Evolutionary conservation across 2,888 invertebrate species (phyloP).

Genomic region (Luperina nickerlii): DNA sequence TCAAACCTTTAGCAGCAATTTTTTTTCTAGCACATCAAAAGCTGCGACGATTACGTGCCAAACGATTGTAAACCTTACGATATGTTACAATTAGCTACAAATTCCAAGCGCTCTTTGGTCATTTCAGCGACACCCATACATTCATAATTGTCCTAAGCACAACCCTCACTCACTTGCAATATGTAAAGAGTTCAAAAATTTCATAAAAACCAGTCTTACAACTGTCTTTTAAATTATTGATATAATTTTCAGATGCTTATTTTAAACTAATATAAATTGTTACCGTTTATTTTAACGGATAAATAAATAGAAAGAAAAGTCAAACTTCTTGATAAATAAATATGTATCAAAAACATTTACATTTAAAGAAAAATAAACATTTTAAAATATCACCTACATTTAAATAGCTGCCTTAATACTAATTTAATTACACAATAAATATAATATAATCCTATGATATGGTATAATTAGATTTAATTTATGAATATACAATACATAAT

Average conservation of each 20-base stretch:
- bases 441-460: slow-evolving; percentile 69
- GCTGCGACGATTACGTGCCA: slow-evolving; percentile 54
- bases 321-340: slow-evolving; percentile 3
- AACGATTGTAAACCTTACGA: slow-evolving; percentile 69
- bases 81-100: slow-evolving; percentile 77
- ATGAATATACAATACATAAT: slow-evolving; percentile 46
- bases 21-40: slow-evolving; percentile 35
- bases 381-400: slow-evolving; percentile 56
- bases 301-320: slow-evolving; percentile 34
- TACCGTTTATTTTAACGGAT: neutral
- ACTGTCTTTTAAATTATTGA: slow-evolving; percentile 42
- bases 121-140: slow-evolving; percentile 69
- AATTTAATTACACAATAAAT: slow-evolving; percentile 67
- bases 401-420: slow-evolving; percentile 51
- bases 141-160: slow-evolving; percentile 68
- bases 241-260: slow-evolving; percentile 57
- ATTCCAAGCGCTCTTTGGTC: slow-evolving; percentile 84
- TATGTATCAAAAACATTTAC: slow-evolving; percentile 7
- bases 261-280: neutral
- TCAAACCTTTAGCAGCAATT: neutral
- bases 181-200: slow-evolving; percentile 62
- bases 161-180: slow-evolving; percentile 64
- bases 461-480: slow-evolving; percentile 62
- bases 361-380: slow-evolving; percentile 38
- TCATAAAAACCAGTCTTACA: slow-evolving; percentile 67